Evolutionary conservation across 2,113 vertebrate species (phyloP).

Genomic region (Scortum barcoo): DNA sequence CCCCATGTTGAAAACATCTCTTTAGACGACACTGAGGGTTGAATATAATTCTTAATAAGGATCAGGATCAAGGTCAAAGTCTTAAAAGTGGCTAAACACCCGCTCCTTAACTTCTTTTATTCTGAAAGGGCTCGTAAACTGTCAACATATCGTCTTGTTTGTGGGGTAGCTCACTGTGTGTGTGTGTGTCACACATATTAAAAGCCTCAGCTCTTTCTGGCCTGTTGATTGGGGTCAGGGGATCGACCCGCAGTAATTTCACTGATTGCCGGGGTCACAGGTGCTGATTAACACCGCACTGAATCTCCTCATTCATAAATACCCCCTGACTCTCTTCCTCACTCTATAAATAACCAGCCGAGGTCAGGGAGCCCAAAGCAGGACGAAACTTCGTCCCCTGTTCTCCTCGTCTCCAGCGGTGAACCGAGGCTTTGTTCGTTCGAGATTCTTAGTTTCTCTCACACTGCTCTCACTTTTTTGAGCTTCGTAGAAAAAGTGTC

Average conservation of each 20-base stretch:
- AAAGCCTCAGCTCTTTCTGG: constrained; percentile 8
- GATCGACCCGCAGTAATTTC: constrained; percentile 54
- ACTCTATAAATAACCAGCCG: constrained; percentile 33
- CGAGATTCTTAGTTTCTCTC: not conserved
- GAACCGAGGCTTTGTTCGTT: constrained; percentile 47
- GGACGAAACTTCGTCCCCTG: constrained; percentile 45
- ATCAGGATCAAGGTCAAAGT: not conserved
- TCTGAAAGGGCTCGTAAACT: not conserved
- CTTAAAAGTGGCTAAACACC: not conserved
- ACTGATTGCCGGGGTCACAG: constrained; percentile 55
- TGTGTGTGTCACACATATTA: not conserved
- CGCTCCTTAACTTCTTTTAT: constrained; percentile 1
- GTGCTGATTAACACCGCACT: constrained; percentile 36
- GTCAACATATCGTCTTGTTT: too few species aligned
- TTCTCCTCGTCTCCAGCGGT: constrained; percentile 31
- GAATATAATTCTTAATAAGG: not conserved
- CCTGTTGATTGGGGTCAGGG: constrained; percentile 60
- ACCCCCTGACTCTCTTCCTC: not conserved
- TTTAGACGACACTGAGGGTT: not conserved
- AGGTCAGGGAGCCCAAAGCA: constrained; percentile 36
- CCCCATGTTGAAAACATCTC: not conserved
- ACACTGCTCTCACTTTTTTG: not conserved
- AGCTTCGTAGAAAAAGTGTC: not conserved
- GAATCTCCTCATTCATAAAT: constrained; percentile 61
- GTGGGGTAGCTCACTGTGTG: not conserved